Evolutionary conservation across 2,888 invertebrate genomes (phyloP).

Genomic region (Lasiommata megera): DNA sequence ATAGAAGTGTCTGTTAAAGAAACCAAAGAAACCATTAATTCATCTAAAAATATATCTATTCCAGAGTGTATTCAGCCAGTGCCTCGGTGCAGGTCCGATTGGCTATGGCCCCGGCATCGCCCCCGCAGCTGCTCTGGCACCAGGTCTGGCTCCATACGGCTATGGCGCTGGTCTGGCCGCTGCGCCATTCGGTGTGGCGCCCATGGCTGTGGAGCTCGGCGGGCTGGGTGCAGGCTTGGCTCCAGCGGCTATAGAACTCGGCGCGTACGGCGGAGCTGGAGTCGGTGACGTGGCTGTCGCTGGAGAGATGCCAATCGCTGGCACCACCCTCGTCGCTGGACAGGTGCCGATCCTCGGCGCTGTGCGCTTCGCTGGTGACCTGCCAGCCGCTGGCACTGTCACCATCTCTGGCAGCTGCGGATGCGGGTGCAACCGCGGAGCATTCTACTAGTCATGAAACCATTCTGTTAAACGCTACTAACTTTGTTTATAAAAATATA

Average conservation of each 20-base stretch:
- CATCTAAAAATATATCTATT: slow-evolving; percentile 1
- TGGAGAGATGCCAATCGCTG: slow-evolving; percentile 42
- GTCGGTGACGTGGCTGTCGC: slow-evolving; percentile 34
- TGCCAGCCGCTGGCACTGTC: slow-evolving; percentile 49
- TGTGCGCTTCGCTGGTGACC: slow-evolving; percentile 46
- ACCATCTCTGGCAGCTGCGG: slow-evolving; percentile 49
- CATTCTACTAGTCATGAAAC: slow-evolving; percentile 2
- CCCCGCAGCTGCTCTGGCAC: background rate
- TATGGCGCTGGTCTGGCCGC: background rate
- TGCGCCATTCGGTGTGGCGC: slow-evolving; percentile 3
- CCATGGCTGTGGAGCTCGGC: slow-evolving; percentile 15
- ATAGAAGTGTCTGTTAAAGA: no score
- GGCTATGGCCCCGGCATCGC: slow-evolving; percentile 13
- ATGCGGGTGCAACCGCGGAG: slow-evolving; percentile 38
- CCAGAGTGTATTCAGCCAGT: slow-evolving; percentile 16
- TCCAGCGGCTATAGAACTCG: slow-evolving; percentile 19
- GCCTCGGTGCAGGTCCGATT: background rate
- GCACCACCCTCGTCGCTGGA: slow-evolving; percentile 41
- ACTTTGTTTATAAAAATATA: no score
- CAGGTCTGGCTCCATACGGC: background rate
- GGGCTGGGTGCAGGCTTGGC: slow-evolving; percentile 10
- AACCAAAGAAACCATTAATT: no score
- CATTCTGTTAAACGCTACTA: no score
- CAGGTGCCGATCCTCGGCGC: slow-evolving; percentile 47
- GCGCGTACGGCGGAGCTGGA: slow-evolving; percentile 34